phyloP scores from a whole-genome alignment of 2,888 invertebrate genomes.

The Patella caerulea region DNA sequence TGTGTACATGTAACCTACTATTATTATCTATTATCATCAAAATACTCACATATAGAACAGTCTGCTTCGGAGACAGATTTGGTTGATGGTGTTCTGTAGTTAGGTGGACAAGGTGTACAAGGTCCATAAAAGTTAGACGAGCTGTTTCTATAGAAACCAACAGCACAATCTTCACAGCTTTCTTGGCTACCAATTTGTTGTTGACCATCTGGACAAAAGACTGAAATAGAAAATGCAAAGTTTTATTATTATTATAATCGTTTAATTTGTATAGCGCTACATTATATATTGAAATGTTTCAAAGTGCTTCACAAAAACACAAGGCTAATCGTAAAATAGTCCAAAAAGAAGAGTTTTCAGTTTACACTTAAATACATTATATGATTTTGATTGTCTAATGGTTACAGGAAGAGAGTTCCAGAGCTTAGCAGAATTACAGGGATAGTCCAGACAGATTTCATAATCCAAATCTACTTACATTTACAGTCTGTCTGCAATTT shows the following conservation, averaged over 20 bases:
- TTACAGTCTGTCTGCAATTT: conserved; percentile 31
- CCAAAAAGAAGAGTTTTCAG: too few species aligned
- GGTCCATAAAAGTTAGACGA: conserved; percentile 14
- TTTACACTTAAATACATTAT: too few species aligned
- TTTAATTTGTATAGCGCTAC: too few species aligned
- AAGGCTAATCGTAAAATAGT: too few species aligned
- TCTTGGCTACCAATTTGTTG: conserved; percentile 80
- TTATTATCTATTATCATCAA: not conserved
- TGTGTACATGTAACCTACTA: not conserved
- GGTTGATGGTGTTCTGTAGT: not conserved
- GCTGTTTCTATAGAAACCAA: conserved; percentile 43
- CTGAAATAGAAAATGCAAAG: conserved; percentile 29
- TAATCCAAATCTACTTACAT: conserved; percentile 37
- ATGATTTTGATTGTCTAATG: too few species aligned
- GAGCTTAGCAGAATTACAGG: too few species aligned
- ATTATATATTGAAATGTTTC: too few species aligned
- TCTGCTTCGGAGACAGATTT: not conserved
- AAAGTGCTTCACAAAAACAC: too few species aligned
- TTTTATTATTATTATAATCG: not conserved
- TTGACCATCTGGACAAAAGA: conserved; percentile 45
- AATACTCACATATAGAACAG: conserved; percentile 18
- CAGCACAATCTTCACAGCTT: conserved; percentile 83
- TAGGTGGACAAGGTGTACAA: conserved; percentile 38
- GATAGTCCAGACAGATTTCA: not conserved
- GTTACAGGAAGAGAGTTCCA: too few species aligned